Evolutionary conservation across 2,113 vertebrate genomes (phyloP), one percentile per base, ranked within the genome.

Genomic region (Microcebus griseorufus): DNA sequence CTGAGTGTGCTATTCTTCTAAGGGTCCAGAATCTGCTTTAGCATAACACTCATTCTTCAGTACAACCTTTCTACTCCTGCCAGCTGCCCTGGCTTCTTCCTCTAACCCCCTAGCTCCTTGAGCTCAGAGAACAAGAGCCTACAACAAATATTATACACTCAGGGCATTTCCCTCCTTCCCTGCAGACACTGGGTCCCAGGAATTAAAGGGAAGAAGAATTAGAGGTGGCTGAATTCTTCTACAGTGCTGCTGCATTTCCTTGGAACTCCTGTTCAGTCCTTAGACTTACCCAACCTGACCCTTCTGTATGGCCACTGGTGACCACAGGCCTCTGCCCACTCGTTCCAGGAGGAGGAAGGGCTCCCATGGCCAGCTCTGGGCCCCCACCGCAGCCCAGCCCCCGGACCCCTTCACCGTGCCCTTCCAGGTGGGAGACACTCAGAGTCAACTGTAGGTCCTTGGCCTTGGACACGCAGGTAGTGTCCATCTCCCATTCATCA

Each of bases 281-380:
- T 58, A 60, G 79, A 48, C 23, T 16, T 23, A 5, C 17, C 75
- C 16, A 11, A 4, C 9, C 18, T 29, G 32, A 42, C 42, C 25
- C 11, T 80, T 51, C 53, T n/a, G 70, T 3, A 4, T 6, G 22
- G 48, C 16, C 53, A 27, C 16, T 3, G 29, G 72, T 14, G 0
- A 62, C n/a, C 58, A 27, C 69, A 53, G 22, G 18, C 76, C 9
- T 22, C 18, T 22, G 13, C 60, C 23, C 34, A 27, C 53, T 60
- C 2, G 2, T 11, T 73, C 34, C 34, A 6, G 0, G 0, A 39
- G 2, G 0, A 82, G 29, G 70, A 51, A 72, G 27, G 34, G 32
- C 25, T 8, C 4, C 17, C 7, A 1, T 5, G 12, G 37, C 37
- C 53, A 23, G 20, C 65, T 34, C 62, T 8, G 4, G 69, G 20